phyloP scores from a whole-genome alignment of 2,888 invertebrate genomes.

The Ornithoptera priamus region DNA sequence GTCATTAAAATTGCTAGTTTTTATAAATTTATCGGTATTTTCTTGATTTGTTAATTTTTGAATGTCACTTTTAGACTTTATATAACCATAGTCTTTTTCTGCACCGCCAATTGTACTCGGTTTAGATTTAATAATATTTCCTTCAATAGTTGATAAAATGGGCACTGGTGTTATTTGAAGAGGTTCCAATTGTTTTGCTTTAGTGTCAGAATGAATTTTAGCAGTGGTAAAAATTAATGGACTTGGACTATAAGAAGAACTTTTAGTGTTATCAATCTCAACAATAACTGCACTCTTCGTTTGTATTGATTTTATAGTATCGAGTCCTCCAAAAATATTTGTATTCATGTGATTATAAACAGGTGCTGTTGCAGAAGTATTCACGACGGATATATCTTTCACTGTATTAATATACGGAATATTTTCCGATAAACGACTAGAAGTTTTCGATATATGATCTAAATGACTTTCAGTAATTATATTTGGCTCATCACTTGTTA shows the following conservation, averaged over 20 bases:
- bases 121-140: conserved; percentile 46
- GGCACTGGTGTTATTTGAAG: conserved; percentile 64
- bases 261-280: conserved; percentile 58
- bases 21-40: conserved; percentile 28
- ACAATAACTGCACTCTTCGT: conserved; percentile 60
- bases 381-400: conserved; percentile 41
- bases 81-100: conserved; percentile 2
- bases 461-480: conserved; percentile 44
- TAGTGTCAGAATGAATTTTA: conserved; percentile 67
- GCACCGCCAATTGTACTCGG: conserved; percentile 13
- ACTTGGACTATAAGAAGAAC: conserved; percentile 48
- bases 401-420: conserved; percentile 38
- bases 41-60: conserved; percentile 24
- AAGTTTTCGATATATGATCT: conserved; percentile 36
- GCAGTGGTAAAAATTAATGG: conserved; percentile 74
- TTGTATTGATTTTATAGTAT: conserved; percentile 41
- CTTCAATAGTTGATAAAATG: conserved; percentile 66
- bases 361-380: conserved; percentile 39
- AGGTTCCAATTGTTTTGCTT: conserved; percentile 63
- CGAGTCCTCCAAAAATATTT: conserved; percentile 52
- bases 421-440: conserved; percentile 34
- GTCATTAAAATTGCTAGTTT: background rate
- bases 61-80: conserved; percentile 23
- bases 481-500: conserved; percentile 45
- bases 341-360: conserved; percentile 64